Percentiles rank a stretch among this genome's conserved stretches.
Evolutionary conservation across 2,888 invertebrate genomes (phyloP).

Genomic region (Vanessa cardui): DNA sequence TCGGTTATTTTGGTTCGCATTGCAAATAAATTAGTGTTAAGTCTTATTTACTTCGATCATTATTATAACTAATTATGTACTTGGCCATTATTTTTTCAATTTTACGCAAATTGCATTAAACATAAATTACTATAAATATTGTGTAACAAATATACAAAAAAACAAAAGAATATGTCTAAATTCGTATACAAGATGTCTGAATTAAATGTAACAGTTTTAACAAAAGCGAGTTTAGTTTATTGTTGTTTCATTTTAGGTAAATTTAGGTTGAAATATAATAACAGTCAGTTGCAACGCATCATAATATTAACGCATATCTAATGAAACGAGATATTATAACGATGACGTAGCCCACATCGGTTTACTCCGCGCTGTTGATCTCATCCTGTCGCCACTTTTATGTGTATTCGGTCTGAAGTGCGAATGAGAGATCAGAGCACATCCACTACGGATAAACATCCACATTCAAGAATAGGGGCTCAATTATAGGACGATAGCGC

Average conservation of each 20-base stretch:
- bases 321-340: conserved; percentile 24
- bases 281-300: conserved; percentile 3
- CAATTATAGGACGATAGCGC: conserved; percentile 56
- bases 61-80: background rate
- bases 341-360: conserved; percentile 45
- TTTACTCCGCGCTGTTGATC: conserved; percentile 46
- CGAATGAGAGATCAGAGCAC: conserved; percentile 51
- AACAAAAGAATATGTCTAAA: background rate
- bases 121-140: background rate
- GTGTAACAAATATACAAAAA: background rate
- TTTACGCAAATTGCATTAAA: background rate
- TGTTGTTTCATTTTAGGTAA: background rate
- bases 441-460: conserved; percentile 47
- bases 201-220: background rate
- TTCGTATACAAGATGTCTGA: no score
- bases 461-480: conserved; percentile 55
- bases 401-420: conserved; percentile 44
- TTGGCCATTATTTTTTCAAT: conserved; percentile 5
- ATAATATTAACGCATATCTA: conserved; percentile 19
- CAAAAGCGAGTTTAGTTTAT: background rate
- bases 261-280: background rate
- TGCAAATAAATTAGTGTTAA: conserved; percentile 3
- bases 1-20: background rate
- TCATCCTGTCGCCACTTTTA: conserved; percentile 46
- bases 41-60: background rate